Percentiles rank a stretch among this genome's conserved stretches.
These are phyloP conservation scores for Trachymyrmex septentrionalis DNA, from an alignment of 1,140 invertebrate species.

Conservation along the genomic window DNA sequence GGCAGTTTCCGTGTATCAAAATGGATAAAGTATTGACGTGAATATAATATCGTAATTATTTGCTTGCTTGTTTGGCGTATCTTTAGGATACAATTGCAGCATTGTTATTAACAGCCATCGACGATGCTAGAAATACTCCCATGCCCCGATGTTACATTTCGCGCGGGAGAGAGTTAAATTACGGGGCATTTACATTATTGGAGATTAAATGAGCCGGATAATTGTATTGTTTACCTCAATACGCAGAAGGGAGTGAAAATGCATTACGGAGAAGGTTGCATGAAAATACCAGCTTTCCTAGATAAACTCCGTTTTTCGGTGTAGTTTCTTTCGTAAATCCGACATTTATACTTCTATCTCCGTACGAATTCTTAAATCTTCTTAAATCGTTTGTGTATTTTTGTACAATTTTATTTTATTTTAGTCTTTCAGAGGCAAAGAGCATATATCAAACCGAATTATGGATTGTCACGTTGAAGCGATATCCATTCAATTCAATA, in stretches of 20 bases:
- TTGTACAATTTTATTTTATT: constrained; percentile 31
- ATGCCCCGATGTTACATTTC: constrained; percentile 3
- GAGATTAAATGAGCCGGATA: constrained; percentile 55
- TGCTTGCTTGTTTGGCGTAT: constrained; percentile 3
- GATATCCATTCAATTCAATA: constrained; percentile 62
- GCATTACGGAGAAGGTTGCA: constrained; percentile 21
- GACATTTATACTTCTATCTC: neutral
- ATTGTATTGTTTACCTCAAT: constrained; percentile 55
- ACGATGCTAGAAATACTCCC: neutral
- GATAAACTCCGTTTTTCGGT: neutral
- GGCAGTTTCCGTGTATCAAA: constrained; percentile 22
- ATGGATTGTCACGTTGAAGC: constrained; percentile 59
- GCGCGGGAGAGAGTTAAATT: constrained; percentile 43
- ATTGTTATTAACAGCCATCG: constrained; percentile 59
- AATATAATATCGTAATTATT: constrained; percentile 62
- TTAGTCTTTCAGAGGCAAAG: neutral
- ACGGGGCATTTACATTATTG: constrained; percentile 50
- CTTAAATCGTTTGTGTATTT: constrained; percentile 4
- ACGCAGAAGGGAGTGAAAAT: neutral
- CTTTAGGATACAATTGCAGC: constrained; percentile 20
- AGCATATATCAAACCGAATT: constrained; percentile 43
- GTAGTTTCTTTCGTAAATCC: constrained; percentile 6
- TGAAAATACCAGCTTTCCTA: neutral
- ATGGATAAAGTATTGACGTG: constrained; percentile 49
- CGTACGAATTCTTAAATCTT: constrained; percentile 2